Conservation (phyloP, 2,888 invertebrate genomes). For the Selenia dentaria region DNA sequence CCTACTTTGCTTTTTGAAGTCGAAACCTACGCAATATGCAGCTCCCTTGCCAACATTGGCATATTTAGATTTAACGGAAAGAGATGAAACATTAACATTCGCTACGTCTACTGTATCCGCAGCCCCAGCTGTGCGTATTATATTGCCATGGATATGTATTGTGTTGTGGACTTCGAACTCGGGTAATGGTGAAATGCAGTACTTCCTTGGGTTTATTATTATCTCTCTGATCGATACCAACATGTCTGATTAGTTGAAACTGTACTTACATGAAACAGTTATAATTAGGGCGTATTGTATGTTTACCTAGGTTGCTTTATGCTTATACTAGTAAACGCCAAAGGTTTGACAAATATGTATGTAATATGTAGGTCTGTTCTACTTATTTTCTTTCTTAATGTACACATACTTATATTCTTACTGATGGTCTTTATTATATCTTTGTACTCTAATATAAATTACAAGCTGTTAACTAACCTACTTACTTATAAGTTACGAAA, state of each 20-base stretch:
- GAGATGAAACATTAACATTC: conserved; percentile 70
- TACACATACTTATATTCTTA: too few species aligned
- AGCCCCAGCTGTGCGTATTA: conserved; percentile 72
- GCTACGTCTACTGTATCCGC: conserved; percentile 65
- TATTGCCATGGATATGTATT: conserved; percentile 64
- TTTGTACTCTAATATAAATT: too few species aligned
- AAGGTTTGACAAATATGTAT: too few species aligned
- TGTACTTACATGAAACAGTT: conserved; percentile 30
- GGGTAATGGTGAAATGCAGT: conserved; percentile 69
- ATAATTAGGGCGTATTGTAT: conserved; percentile 40
- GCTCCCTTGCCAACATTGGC: conserved; percentile 63
- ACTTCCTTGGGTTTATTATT: conserved; percentile 57
- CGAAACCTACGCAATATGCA: conserved; percentile 60
- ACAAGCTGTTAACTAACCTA: too few species aligned
- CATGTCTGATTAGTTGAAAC: conserved; percentile 40
- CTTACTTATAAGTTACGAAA: too few species aligned
- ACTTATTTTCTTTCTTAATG: too few species aligned
- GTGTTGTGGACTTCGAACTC: conserved; percentile 80
- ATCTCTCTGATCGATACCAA: conserved; percentile 62
- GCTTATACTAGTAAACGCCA: too few species aligned
- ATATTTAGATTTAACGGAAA: conserved; percentile 61
- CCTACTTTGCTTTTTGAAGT: conserved; percentile 76
- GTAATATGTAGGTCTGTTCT: too few species aligned
- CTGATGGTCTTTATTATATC: too few species aligned
- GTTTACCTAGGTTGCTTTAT: too few species aligned